These are phyloP conservation scores for Xiphophorus maculatus DNA, from an alignment of 2,113 vertebrate genomes.

Conservation along the genomic window DNA sequence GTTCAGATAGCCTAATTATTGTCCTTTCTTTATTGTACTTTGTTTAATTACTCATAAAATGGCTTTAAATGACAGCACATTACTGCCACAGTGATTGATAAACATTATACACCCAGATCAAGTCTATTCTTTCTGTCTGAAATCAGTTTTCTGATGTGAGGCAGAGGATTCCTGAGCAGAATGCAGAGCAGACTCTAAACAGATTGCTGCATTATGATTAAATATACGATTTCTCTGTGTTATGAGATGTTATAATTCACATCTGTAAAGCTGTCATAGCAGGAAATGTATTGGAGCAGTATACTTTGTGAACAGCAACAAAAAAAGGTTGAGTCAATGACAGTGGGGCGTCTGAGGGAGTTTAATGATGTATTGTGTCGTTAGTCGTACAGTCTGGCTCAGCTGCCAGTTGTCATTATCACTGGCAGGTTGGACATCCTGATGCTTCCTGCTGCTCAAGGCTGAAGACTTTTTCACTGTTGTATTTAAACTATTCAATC, in stretches of 20 bases:
- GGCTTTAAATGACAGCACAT: not conserved
- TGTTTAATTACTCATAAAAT: not conserved
- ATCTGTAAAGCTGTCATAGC: constrained; percentile 13
- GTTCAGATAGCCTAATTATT: not conserved
- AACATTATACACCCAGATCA: not conserved
- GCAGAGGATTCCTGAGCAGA: constrained; percentile 1
- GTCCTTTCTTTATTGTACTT: not conserved
- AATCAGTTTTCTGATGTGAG: not conserved
- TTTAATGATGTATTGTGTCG: constrained; percentile 36
- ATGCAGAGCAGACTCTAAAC: constrained; percentile 1
- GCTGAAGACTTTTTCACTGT: not conserved
- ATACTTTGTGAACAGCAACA: not conserved
- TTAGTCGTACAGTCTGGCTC: constrained; percentile 24
- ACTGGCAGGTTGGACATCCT: constrained; percentile 1
- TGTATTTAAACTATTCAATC: not conserved
- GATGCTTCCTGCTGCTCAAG: not conserved
- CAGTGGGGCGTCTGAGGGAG: constrained; percentile 6
- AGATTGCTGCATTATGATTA: constrained; percentile 12
- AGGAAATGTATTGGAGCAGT: not conserved
- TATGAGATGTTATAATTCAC: constrained; percentile 20
- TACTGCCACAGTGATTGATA: not conserved
- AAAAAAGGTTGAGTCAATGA: constrained; percentile 20
- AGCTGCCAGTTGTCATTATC: constrained; percentile 23
- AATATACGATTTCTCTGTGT: constrained; percentile 9
- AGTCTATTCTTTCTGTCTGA: not conserved